phyloP scores from a whole-genome alignment of 2,888 invertebrate genomes.

The Ernsta delagoae region DNA sequence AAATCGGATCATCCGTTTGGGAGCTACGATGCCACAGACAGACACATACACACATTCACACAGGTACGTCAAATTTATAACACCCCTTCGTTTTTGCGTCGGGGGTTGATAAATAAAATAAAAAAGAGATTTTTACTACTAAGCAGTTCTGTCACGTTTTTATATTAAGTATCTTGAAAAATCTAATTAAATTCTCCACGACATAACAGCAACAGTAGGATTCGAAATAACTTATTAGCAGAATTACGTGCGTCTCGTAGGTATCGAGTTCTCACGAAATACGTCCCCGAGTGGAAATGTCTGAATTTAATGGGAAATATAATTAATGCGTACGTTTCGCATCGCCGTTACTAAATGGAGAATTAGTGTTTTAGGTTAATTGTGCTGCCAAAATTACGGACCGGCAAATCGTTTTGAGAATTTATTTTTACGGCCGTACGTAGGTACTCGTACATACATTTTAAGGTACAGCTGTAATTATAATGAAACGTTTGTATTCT shows the following conservation, averaged over 20 bases:
- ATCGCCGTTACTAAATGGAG: constrained; percentile 35
- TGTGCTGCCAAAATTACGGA: constrained; percentile 33
- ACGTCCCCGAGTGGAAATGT: constrained; percentile 28
- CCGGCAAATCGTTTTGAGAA: constrained; percentile 23
- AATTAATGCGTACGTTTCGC: constrained; percentile 35
- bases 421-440: constrained; percentile 23
- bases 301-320: constrained; percentile 37
- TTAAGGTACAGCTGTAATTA: not conserved
- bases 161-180: not conserved
- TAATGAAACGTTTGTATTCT: too few species aligned
- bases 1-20: too few species aligned
- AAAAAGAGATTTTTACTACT: too few species aligned
- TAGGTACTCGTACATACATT: constrained; percentile 8
- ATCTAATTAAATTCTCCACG: not conserved
- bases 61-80: too few species aligned
- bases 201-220: not conserved
- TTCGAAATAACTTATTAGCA: not conserved
- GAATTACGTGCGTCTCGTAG: constrained; percentile 1
- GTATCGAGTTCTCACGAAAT: constrained; percentile 29
- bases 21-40: too few species aligned
- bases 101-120: too few species aligned
- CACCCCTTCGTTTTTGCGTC: too few species aligned
- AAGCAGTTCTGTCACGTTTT: too few species aligned
- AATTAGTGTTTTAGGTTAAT: constrained; percentile 39
- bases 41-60: too few species aligned